Percentiles rank a stretch among this genome's conserved stretches.
Conservation (phyloP, 2,113 vertebrate genomes). For the Pyrgilauda ruficollis region DNA sequence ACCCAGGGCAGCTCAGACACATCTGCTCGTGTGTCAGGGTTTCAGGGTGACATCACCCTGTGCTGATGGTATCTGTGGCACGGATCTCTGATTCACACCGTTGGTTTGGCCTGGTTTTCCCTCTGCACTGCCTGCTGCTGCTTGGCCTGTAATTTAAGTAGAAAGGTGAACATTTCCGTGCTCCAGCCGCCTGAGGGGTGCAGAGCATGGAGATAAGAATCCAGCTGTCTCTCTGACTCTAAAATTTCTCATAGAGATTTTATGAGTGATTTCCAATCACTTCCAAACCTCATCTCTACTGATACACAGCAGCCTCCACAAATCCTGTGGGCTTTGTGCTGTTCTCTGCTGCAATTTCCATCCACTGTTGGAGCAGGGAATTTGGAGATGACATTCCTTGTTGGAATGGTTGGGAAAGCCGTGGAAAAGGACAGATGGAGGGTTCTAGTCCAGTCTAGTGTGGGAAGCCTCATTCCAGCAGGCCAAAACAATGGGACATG, state of each 20-base stretch:
- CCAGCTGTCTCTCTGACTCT: constrained; percentile 22
- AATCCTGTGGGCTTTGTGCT: neutral
- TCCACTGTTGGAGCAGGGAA: neutral
- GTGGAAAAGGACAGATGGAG: too few species aligned
- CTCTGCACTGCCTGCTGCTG: neutral
- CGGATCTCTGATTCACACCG: neutral
- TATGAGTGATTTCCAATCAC: constrained; percentile 41
- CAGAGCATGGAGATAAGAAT: constrained; percentile 26
- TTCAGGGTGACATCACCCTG: neutral
- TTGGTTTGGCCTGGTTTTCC: neutral
- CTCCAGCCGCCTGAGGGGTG: constrained; percentile 18
- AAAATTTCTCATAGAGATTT: constrained; percentile 36
- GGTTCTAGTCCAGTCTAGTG: neutral
- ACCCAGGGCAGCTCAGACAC: fast-evolving
- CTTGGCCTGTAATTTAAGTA: neutral
- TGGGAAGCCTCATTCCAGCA: neutral
- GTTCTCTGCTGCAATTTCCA: neutral
- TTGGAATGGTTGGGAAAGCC: neutral
- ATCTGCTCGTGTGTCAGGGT: fast-evolving
- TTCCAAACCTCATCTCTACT: neutral
- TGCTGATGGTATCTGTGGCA: neutral
- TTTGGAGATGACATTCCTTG: neutral
- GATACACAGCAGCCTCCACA: neutral
- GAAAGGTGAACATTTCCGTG: neutral
- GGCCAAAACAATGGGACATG: neutral